Evolutionary conservation across 2,888 invertebrate species (phyloP), one percentile per base, ranked within the genome.

Genomic region (Heliconius ethilla): DNA sequence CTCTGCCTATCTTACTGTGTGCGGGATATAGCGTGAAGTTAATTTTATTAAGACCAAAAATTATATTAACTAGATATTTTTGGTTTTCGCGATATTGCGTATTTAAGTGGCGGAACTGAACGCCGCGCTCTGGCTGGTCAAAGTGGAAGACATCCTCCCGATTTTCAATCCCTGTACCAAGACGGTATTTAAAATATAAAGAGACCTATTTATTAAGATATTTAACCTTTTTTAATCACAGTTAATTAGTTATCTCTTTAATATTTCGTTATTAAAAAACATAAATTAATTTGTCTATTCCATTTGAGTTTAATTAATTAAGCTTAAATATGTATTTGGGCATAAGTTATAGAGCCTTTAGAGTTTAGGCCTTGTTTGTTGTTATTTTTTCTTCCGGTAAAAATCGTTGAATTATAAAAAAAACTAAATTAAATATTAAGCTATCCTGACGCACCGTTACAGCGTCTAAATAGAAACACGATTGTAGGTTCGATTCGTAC

Each of bases 211-310:
- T n/a, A n/a, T n/a, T n/a, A n/a, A n/a, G 22, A 55, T 55, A 55
- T n/a, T 55, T 59, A n/a, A 59, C 3, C 27, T 63, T 29, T 63
- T 27, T 63, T 27, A 29, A 63, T 63, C 27, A 29, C 63, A 63
- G 63, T 63, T 63, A 63, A 63, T 63, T 62, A 62, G 25, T 62
- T 63, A 63, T 29, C 15, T 40, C 40, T 67, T n/a, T 11, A 40
- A 67, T n/a, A 67, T 40, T 67, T n/a, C 67, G n/a, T 40, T 37
- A 40, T 67, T 63, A 63, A 63, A n/a, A 27, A 63, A 63, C 63
- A 63, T 63, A 63, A 63, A 63, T 63, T 63, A 29, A 63, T 63
- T 63, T 63, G 9, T 63, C 15, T 27, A 6, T 62, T 62, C 13
- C 27, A 62, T 62, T 62, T 62, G 13, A n/a, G 13, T 62, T 63